A percentile compares a stretch with the other conserved stretches of the same genome.
Evolutionary conservation across 92 coral and sea anemone genomes (phyloP).

Genomic region (Epizoanthus stellaris): DNA sequence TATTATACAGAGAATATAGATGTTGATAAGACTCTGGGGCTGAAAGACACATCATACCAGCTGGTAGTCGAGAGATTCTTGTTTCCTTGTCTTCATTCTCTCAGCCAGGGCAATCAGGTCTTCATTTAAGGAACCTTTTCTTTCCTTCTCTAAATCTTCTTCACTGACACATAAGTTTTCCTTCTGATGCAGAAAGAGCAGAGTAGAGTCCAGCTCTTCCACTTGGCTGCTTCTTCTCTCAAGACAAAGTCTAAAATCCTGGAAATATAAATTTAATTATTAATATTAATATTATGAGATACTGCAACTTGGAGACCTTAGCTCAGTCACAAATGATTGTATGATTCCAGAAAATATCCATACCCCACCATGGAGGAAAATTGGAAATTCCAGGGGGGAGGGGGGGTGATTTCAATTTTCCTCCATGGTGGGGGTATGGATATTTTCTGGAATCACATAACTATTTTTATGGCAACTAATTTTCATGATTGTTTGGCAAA

Average conservation of each 20-base stretch:
- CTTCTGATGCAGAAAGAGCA: slow-evolving; percentile 18
- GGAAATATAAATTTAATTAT: background rate
- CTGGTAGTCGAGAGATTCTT: slow-evolving; percentile 63
- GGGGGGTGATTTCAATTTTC: too few relatives aligned
- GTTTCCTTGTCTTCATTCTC: slow-evolving; percentile 49
- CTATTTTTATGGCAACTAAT: too few relatives aligned
- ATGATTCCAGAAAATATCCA: too few relatives aligned
- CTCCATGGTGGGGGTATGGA: too few relatives aligned
- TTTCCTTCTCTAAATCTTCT: slow-evolving; percentile 6
- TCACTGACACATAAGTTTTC: background rate
- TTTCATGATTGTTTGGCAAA: too few relatives aligned
- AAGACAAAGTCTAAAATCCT: slow-evolving; percentile 18
- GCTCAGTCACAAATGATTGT: too few relatives aligned
- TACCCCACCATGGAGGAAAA: too few relatives aligned
- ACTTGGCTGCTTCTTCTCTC: slow-evolving; percentile 17
- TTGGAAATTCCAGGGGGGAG: too few relatives aligned
- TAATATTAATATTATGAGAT: background rate
- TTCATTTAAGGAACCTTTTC: slow-evolving; percentile 43
- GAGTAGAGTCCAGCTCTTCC: slow-evolving; percentile 26
- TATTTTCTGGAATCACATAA: too few relatives aligned
- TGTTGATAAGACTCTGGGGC: background rate
- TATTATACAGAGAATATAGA: too few relatives aligned
- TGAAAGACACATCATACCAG: slow-evolving; percentile 51
- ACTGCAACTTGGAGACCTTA: slow-evolving; percentile 43
- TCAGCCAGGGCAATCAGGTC: slow-evolving; percentile 61